These are phyloP conservation scores for Cladopsammia gracilis DNA, from an alignment of 64 coral and sea anemone species.

Conservation along the genomic window DNA sequence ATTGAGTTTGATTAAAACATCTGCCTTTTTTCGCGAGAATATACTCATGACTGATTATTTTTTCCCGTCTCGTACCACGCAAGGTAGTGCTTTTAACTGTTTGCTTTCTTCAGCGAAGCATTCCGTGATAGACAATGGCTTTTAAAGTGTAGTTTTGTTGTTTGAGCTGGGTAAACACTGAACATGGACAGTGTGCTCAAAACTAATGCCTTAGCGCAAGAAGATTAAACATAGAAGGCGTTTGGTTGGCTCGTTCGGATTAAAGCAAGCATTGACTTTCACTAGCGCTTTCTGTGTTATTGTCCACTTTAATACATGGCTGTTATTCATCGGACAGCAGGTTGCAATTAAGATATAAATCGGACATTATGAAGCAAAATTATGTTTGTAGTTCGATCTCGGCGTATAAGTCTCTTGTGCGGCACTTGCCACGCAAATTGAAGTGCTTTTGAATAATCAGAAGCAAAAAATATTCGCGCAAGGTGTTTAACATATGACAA, in stretches of 20 bases:
- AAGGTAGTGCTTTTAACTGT: slow-evolving; percentile 29
- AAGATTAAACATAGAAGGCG: background rate
- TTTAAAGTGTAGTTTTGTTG: slow-evolving; percentile 50
- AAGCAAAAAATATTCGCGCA: background rate
- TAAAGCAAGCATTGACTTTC: slow-evolving; percentile 1
- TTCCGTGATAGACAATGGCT: slow-evolving; percentile 44
- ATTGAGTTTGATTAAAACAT: slow-evolving; percentile 3
- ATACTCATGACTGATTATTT: background rate
- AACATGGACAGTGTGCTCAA: background rate
- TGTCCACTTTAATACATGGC: background rate
- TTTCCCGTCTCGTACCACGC: background rate
- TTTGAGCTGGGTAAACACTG: slow-evolving; percentile 36
- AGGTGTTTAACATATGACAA: slow-evolving; percentile 38
- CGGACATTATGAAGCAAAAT: background rate
- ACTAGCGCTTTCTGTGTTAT: background rate
- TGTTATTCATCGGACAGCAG: background rate
- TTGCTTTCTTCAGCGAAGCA: slow-evolving; percentile 35
- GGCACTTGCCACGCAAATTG: background rate
- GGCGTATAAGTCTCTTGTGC: background rate
- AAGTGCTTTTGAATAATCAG: background rate
- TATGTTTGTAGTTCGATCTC: background rate
- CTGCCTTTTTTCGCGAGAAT: background rate
- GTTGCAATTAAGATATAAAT: slow-evolving; percentile 22
- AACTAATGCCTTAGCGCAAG: background rate
- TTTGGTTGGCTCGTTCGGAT: background rate